Evolutionary conservation across 2,113 vertebrate species (phyloP), one percentile per base, ranked within the genome.

Genomic region (Semnornis frantzii): DNA sequence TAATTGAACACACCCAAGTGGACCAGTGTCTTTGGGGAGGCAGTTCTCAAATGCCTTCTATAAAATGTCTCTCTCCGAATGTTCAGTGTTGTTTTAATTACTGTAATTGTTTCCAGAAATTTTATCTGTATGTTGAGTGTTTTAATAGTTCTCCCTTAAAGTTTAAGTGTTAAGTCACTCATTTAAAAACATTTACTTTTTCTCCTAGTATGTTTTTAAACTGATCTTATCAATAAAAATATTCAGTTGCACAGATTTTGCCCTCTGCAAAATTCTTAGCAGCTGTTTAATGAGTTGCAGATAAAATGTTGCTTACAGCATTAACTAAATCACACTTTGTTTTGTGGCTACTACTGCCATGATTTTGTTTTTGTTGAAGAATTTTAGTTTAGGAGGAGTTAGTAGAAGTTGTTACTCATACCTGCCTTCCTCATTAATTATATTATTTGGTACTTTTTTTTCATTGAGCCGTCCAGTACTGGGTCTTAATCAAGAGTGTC

Each of bases 71-170:
- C 44, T 24, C 62, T 94, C 85, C 79, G 77, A 90, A 80, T 58
- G 15, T 42, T 87, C 57, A 71, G 37, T 64, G 54, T 90, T 90
- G 90, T 90, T 94, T 90, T 90, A 94, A 94, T 90, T 90, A 94
- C 28, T 69, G 17, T 83, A 96, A 93, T 92, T 90, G 88, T 81
- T 96, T 90, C 82, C 92, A 96, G 82, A 93, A 62, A 60, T 72
- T 60, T 8, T n/a, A 25, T 83, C 27, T 75, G 15, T 81, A 17
- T 62, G 33, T 77, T 91, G 33, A 28, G 20, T 83, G 52, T 72
- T 89, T 91, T 12, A 71, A 34, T 81, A 60, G 77, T 73, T 28
- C 21, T 90, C 37, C 31, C 27, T 13, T 15, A 68, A 72, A 83
- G 65, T 88, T 87, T 85, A 63, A 80, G 68, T 64, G 33, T 57